Percentiles rank a stretch among this genome's conserved stretches.
These are phyloP conservation scores for Atractosteus spatula DNA, from an alignment of 2,113 vertebrate species.

Conservation along the genomic window DNA sequence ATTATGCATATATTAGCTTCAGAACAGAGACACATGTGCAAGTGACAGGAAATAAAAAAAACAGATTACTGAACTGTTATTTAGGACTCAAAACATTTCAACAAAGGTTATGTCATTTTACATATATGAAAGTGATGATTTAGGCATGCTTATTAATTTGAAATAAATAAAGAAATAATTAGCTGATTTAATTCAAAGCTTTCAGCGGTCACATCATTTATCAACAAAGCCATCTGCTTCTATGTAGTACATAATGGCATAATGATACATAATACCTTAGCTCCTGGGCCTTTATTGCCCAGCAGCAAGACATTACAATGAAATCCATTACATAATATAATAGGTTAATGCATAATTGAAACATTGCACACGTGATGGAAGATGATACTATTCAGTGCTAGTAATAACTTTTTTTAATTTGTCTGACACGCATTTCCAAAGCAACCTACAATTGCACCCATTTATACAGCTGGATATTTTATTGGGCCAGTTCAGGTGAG, in stretches of 20 bases:
- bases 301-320: slow-evolving; percentile 10
- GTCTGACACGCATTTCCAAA: no score
- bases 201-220: no score
- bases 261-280: slow-evolving; percentile 9
- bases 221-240: background rate
- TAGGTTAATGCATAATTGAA: slow-evolving; percentile 53
- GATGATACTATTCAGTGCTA: slow-evolving; percentile 22
- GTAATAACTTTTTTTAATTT: no score
- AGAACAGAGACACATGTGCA: background rate
- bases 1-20: background rate
- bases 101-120: background rate
- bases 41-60: background rate
- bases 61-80: background rate
- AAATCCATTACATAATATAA: slow-evolving; percentile 20
- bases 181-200: background rate
- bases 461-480: no score
- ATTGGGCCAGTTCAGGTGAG: no score
- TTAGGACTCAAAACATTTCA: background rate
- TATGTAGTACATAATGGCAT: slow-evolving; percentile 6
- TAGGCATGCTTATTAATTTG: background rate
- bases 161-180: slow-evolving; percentile 18
- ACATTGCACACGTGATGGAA: slow-evolving; percentile 29
- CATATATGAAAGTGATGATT: background rate
- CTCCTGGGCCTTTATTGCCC: background rate
- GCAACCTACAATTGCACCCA: no score